Conservation (phyloP, 2,888 invertebrate species). For the Caenorhabditis sp. region DNA sequence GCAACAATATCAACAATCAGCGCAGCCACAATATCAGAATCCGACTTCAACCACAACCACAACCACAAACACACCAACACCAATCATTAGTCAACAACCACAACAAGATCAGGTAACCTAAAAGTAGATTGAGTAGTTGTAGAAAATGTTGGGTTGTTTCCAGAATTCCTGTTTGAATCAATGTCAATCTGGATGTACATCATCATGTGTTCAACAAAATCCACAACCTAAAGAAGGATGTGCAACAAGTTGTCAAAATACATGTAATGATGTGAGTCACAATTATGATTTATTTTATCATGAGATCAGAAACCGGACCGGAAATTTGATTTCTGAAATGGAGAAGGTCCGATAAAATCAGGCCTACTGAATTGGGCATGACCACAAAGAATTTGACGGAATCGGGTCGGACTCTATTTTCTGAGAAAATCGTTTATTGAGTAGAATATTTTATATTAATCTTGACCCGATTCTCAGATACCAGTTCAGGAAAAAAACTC, state of each 20-base stretch:
- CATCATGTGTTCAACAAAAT: slow-evolving; percentile 32
- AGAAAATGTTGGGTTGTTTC: background rate
- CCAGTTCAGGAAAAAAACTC: too few relatives aligned
- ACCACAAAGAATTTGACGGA: too few relatives aligned
- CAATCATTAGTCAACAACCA: slow-evolving; percentile 1
- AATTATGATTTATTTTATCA: too few relatives aligned
- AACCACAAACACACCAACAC: background rate
- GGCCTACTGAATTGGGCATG: too few relatives aligned
- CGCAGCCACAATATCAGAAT: background rate
- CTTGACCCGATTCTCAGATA: too few relatives aligned
- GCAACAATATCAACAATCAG: background rate
- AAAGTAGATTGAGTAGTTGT: background rate
- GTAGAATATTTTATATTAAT: too few relatives aligned
- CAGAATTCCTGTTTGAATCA: slow-evolving; percentile 26
- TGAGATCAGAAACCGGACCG: too few relatives aligned
- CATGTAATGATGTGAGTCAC: slow-evolving; percentile 36
- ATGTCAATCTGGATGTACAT: slow-evolving; percentile 43
- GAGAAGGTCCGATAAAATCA: too few relatives aligned
- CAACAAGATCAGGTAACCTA: slow-evolving; percentile 12
- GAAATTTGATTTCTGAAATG: too few relatives aligned
- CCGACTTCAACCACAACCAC: slow-evolving; percentile 10
- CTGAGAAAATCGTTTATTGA: too few relatives aligned
- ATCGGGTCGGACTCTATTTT: too few relatives aligned
- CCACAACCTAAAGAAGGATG: slow-evolving; percentile 44
- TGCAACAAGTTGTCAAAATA: slow-evolving; percentile 35